Conservation (phyloP, 1,140 invertebrate genomes). For the Drosophila kurseongensis region DNA sequence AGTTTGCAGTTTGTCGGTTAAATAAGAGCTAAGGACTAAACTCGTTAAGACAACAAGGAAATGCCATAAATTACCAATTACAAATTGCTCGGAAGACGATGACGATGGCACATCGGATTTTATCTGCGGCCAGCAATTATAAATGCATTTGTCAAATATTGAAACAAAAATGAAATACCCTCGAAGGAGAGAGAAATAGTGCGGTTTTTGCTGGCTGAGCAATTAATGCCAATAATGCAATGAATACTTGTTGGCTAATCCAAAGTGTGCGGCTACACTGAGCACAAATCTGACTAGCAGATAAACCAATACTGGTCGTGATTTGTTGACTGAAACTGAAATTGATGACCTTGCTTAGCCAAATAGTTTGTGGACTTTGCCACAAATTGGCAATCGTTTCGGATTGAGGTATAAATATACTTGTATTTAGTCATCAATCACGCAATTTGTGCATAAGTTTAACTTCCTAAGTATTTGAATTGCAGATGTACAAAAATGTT, state of each 20-base stretch:
- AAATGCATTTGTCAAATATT: conserved; percentile 78
- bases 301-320: background rate
- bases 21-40: background rate
- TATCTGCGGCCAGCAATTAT: conserved; percentile 71
- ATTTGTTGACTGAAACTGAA: conserved; percentile 5
- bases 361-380: conserved; percentile 6
- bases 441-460: background rate
- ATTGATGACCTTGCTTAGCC: conserved; percentile 7
- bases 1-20: background rate
- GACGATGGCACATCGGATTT: conserved; percentile 33
- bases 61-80: conserved; percentile 60
- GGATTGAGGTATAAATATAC: background rate
- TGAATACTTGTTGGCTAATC: conserved; percentile 43
- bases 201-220: conserved; percentile 52
- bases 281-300: background rate
- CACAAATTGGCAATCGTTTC: conserved; percentile 7
- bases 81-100: conserved; percentile 52
- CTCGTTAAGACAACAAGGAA: conserved; percentile 18
- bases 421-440: background rate
- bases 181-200: conserved; percentile 26
- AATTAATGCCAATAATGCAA: conserved; percentile 61
- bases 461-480: no score
- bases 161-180: conserved; percentile 52
- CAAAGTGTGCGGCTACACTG: conserved; percentile 14
- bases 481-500: no score